These are phyloP conservation scores for Jordanella pulchra DNA, from an alignment of 2,797 vertebrate species.

Conservation along the genomic window DNA sequence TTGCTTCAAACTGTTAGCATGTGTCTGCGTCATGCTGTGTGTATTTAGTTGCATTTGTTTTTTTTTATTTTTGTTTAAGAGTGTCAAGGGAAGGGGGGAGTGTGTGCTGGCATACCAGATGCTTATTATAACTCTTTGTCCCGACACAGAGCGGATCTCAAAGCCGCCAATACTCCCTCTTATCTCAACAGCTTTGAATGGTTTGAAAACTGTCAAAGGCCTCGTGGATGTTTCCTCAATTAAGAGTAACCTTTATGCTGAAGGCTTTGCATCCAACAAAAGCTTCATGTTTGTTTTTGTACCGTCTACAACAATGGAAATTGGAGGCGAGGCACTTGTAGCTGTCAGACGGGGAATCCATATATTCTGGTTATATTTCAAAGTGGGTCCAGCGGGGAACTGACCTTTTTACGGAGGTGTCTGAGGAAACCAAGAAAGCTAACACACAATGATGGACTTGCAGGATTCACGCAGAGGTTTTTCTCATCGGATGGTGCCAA, in stretches of 20 bases:
- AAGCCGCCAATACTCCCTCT: constrained; percentile 39
- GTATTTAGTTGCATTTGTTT: background rate
- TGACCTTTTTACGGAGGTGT: constrained; percentile 67
- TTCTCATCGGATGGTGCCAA: constrained; percentile 22
- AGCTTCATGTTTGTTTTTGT: constrained; percentile 50
- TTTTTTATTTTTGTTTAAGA: background rate
- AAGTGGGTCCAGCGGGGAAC: constrained; percentile 26
- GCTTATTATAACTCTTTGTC: constrained; percentile 59
- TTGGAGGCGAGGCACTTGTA: constrained; percentile 43
- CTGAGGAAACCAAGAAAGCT: constrained; percentile 48
- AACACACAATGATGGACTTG: constrained; percentile 41
- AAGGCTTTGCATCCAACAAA: constrained; percentile 48
- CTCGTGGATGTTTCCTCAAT: constrained; percentile 61
- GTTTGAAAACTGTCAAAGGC: constrained; percentile 62
- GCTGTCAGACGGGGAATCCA: constrained; percentile 56
- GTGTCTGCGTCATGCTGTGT: constrained; percentile 9
- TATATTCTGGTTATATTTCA: constrained; percentile 20
- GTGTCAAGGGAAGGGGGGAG: background rate
- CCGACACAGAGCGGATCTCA: constrained; percentile 27
- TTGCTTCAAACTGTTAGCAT: constrained; percentile 11
- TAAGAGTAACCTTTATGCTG: constrained; percentile 65
- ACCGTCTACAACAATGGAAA: constrained; percentile 50
- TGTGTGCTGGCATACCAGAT: constrained; percentile 41
- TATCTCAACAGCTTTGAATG: constrained; percentile 47
- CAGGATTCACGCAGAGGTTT: constrained; percentile 6